Evolutionary conservation across 1,140 invertebrate species (phyloP), one percentile per base, ranked within the genome.

Genomic region (Fopius arisanus): DNA sequence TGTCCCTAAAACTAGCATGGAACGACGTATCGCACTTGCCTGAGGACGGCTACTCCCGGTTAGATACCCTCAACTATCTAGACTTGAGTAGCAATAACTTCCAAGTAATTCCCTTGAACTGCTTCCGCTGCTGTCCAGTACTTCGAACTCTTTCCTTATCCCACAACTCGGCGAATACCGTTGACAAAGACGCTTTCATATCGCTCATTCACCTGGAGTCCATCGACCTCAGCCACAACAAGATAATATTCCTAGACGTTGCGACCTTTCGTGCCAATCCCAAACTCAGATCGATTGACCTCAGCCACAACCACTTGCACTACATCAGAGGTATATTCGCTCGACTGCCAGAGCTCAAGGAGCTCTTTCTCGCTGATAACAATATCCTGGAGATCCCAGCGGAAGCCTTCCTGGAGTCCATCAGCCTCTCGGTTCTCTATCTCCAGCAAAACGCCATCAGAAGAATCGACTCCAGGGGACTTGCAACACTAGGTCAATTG

Each of bases 11-110:
- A 69, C 87, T 97, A 7, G 93, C 95, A 0, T 96, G 94, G 92
- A 97, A 97, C 81, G 92, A 94, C 86, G 94, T 96, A 72, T 89
- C 89, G 6, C 89, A 88, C 21, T 90, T 96, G 33, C 91, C 92
- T 1, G 90, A 92, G 75, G 92, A 94, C 79, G 90, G 90, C n/a
- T 92, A 93, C 81, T 91, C 93, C 0, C 89, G 90, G 33, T 87
- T 96, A 67, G 90, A 91, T 21, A 92, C 92, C 7, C 84, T 97
- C 43, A 85, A 92, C 48, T 93, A 93, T 78, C 89, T 97, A 74
- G 96, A 97, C 86, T 86, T 97, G 68, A 96, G 94, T 85, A 96
- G 94, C 14, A 97, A 97, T 87, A 92, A 92, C 82, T 94, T 97
- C 78, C 91, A 92, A 68, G 90, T 89, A 76, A 89, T 97, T 65